Percentiles rank a stretch among this genome's conserved stretches.
Conservation (phyloP, 2,797 vertebrate species). For the Pelochelys cantorii region DNA sequence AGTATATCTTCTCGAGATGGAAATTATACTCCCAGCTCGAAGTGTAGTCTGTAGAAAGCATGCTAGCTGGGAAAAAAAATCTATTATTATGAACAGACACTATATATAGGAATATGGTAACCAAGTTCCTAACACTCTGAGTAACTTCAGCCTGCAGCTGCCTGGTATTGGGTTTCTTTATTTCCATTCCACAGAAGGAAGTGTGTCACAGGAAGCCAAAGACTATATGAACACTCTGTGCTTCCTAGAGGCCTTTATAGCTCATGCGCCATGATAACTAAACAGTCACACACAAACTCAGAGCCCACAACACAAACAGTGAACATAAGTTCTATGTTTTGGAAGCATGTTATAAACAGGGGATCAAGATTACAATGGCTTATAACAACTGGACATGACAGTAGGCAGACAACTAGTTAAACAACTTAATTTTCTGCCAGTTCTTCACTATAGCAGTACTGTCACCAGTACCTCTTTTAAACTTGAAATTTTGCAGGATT, state of each 20-base stretch:
- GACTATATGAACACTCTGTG: not conserved
- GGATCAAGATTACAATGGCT: not conserved
- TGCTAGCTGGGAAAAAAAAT: too few species aligned
- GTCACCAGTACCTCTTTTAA: not conserved
- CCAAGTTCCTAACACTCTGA: too few species aligned
- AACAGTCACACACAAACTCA: not conserved
- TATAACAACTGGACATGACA: not conserved
- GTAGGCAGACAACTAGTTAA: not conserved
- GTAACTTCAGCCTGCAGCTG: too few species aligned
- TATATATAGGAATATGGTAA: not conserved
- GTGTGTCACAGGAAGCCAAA: not conserved
- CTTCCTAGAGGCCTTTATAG: not conserved
- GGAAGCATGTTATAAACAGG: not conserved
- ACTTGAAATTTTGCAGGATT: not conserved
- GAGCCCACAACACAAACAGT: not conserved
- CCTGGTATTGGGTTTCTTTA: too few species aligned
- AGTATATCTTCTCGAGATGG: not conserved
- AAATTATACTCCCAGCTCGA: not conserved
- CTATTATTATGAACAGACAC: not conserved
- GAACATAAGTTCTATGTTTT: not conserved
- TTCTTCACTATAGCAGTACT: not conserved
- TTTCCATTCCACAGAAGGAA: not conserved
- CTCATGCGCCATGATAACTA: not conserved
- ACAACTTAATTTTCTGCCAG: not conserved
- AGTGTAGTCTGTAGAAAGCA: rapidly evolving